Percentiles rank a stretch among this genome's conserved stretches.
Conservation (phyloP, 1,140 invertebrate genomes). For the Meloidogyne chitwoodi region DNA sequence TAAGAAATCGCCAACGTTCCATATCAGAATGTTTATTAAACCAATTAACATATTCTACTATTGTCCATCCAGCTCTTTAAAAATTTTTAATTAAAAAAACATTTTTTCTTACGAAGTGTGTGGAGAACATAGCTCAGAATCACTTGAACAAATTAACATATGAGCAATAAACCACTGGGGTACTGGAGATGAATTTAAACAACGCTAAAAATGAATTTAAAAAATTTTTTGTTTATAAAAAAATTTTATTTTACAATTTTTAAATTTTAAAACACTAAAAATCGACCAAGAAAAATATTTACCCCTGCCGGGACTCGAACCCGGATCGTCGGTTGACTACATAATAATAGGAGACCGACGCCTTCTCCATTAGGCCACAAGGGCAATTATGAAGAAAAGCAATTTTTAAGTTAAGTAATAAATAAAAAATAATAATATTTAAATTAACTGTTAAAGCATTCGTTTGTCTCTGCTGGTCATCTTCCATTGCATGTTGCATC, state of each 20-base stretch:
- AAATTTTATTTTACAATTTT: neutral
- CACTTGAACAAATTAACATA: conserved; percentile 39
- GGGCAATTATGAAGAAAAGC: neutral
- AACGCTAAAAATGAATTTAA: neutral
- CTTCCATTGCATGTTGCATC: neutral
- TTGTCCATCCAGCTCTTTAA: conserved; percentile 45
- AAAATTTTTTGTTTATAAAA: neutral
- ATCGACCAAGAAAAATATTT: neutral
- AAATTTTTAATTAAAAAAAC: neutral
- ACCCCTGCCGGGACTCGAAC: neutral
- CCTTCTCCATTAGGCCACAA: neutral
- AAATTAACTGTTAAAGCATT: neutral
- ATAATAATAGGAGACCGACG: neutral
- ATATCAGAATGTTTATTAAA: conserved; percentile 43
- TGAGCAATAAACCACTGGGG: conserved; percentile 39
- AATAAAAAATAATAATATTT: neutral
- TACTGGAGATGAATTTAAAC: conserved; percentile 9
- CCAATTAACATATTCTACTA: conserved; percentile 50
- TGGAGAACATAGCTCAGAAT: conserved; percentile 37
- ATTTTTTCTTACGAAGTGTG: conserved; percentile 33
- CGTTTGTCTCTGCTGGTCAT: neutral
- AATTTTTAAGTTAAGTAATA: neutral
- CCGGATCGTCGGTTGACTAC: neutral
- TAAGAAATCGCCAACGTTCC: conserved; percentile 45
- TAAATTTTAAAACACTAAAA: neutral